A percentile compares a stretch with the other conserved stretches of the same genome.
Conservation (phyloP, 2,113 vertebrate genomes). For the Spermophilus dauricus region DNA sequence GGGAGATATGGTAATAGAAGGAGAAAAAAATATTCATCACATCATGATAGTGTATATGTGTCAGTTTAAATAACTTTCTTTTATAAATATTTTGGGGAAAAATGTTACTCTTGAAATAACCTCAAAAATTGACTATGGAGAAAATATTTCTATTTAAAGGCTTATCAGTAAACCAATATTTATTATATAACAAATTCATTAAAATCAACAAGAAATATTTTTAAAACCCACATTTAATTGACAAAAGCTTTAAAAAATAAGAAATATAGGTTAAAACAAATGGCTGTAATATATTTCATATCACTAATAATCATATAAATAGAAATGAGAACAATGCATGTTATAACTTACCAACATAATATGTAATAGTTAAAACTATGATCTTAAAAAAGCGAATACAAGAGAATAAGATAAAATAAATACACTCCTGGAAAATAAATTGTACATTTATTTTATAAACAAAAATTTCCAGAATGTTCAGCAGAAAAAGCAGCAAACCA, state of each 20-base stretch:
- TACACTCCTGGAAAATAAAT: not conserved
- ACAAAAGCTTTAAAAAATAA: constrained; percentile 9
- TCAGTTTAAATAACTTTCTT: not conserved
- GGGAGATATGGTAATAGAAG: not conserved
- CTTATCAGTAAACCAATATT: not conserved
- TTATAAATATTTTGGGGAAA: constrained; percentile 40
- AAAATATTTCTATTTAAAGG: not conserved
- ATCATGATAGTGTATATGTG: not conserved
- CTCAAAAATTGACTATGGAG: not conserved
- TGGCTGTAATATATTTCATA: not conserved
- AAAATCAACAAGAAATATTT: not conserved
- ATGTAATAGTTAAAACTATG: constrained; percentile 38
- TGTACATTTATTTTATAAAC: not conserved
- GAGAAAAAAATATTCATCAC: not conserved
- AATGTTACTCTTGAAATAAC: constrained; percentile 37
- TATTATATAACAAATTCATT: not conserved
- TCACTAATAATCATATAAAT: not conserved
- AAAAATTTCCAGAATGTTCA: not conserved
- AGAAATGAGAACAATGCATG: not conserved
- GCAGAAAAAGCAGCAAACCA: not conserved
- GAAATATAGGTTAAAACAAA: constrained; percentile 1
- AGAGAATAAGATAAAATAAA: not conserved
- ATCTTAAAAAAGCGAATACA: not conserved
- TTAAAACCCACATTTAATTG: not conserved
- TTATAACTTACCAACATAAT: not conserved